Base-by-base conservation (phyloP, 1,140 invertebrate genomes). In the Stratiolaelaps scimitus region DNA sequence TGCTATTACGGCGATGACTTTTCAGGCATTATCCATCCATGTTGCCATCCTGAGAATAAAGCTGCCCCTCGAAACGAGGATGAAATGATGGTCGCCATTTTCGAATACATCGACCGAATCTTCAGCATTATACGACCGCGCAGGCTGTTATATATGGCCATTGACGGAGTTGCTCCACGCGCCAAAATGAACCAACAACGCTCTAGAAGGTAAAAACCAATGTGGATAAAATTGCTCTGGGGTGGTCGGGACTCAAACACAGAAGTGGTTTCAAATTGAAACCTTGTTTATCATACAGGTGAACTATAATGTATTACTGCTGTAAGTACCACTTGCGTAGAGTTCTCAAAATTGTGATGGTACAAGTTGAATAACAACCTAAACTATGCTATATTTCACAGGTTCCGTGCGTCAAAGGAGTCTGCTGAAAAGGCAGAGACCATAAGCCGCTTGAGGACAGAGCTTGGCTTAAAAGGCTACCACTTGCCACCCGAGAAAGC, bases 161-260 rank as follows among this genome's bases (percentile, higher is more conserved):
- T 99, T 77, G 96, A 99, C 81, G 96, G 96, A 69, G 95, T 98
- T 69, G 93, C 93, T 23, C 93, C 92, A 4, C 80, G 92, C 74
- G 94, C 93, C 15, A 98, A 98, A 80, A 99, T 99, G 96, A 99
- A 99, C 78, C 96, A 99, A 75, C 96, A 99, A 76, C 79, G 96
- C 71, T 98, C 93, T 19, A 81, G 96, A 70, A 80, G 95, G 53
- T 60, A n/a, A 28, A 28, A 28, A 7, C 19, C n/a, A n/a, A n/a
- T n/a, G 26, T 7, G 47, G 19, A 48, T 48, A 40, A 6, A 10
- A 40, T 40, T 10, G 4, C 34, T 10, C 5, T 10, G 34, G 4
- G 10, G 10, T 40, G 4, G 10, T 40, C 5, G 34, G 10, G 10
- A 40, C n/a, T n/a, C 10, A 40, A 40, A 4, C 4, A 40, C 34